Base-by-base conservation (phyloP, 92 coral and sea anemone genomes). In the Montipora capitata region DNA sequence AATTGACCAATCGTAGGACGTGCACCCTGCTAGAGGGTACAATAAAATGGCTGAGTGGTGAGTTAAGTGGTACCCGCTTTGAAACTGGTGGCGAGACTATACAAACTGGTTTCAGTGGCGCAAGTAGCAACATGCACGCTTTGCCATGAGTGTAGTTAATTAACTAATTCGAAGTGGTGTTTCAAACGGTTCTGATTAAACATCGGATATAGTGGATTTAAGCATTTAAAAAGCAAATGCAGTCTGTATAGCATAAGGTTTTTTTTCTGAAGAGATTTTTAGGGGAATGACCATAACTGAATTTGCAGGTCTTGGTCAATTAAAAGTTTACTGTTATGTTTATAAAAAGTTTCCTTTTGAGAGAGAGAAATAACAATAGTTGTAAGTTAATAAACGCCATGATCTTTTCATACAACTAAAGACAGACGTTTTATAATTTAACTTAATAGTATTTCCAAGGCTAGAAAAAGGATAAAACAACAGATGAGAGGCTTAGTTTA, bases 1-100 rank as follows among this genome's bases (percentile, higher is more conserved):
- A 48, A 10, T 10, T 48, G 52, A 10, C 52, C 52, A 48, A 48
- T 48, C 52, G 10, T 5, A 48, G 6, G 10, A 48, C 52, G 2
- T 10, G 52, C 4, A 48, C 52, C 10, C 7, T 5, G 52, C 52
- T 5, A 48, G 10, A 5, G 6, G 52, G 2, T 48, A 10, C 2
- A 10, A 48, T 48, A 5, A 48, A 48, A 48, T 48, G 52, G 52
- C 11, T 18, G 38, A 63, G 68, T 63, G 68, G 39, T 20, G 7
- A 74, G 41, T 13, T 76, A 56, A 83, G n/a, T 41, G 17, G 43
- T 20, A 83, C 87, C 87, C 15, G 79, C 39, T 43, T 13, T 7
- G 7, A 72, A 62, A 58, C 87, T 57, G 80, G 87, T 83, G 87
- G 87, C 51, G 3, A 57, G 20, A 72, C 20, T 58, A 68, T 41